Base-by-base conservation (phyloP, 53 echinoderm and acorn worm species). In the Echinarachnius parma region DNA sequence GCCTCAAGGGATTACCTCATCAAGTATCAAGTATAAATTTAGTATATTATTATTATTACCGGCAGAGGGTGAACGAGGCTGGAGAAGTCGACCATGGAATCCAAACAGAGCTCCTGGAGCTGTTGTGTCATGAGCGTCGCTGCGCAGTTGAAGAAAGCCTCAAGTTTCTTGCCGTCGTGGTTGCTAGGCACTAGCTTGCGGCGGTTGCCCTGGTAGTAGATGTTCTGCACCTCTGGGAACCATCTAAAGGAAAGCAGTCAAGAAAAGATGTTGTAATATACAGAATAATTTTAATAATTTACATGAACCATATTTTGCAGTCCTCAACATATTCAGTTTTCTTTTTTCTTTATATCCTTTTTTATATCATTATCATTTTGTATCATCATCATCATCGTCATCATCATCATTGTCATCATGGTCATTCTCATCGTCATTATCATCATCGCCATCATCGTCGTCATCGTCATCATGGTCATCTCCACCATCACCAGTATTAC, bases 211-310 rank as follows among this genome's bases (percentile, higher is more conserved):
- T 95, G 96, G 59, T 91, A 95, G 42, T 95, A 95, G 78, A 95
- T 95, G 64, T 95, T 95, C 81, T 91, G 96, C 29, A 95, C 96
- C 36, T 95, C 96, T 21, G 96, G 96, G 61, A 95, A 95, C 96
- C 96, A 95, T 74, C 95, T 94, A 26, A 49, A 65, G 13, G 39
- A 39, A 13, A n/a, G n/a, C n/a, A n/a, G n/a, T n/a, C n/a, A n/a
- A n/a, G n/a, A n/a, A n/a, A n/a, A n/a, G n/a, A n/a, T n/a, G n/a
- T n/a, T n/a, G n/a, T n/a, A n/a, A n/a, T n/a, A n/a, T n/a, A n/a
- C n/a, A n/a, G n/a, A n/a, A n/a, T n/a, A n/a, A n/a, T n/a, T n/a
- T n/a, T n/a, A n/a, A n/a, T n/a, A n/a, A n/a, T n/a, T n/a, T n/a
- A n/a, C n/a, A n/a, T n/a, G n/a, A n/a, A n/a, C n/a, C n/a, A n/a